Conservation (phyloP, 2,888 invertebrate species). For the Diloba caeruleocephala region DNA sequence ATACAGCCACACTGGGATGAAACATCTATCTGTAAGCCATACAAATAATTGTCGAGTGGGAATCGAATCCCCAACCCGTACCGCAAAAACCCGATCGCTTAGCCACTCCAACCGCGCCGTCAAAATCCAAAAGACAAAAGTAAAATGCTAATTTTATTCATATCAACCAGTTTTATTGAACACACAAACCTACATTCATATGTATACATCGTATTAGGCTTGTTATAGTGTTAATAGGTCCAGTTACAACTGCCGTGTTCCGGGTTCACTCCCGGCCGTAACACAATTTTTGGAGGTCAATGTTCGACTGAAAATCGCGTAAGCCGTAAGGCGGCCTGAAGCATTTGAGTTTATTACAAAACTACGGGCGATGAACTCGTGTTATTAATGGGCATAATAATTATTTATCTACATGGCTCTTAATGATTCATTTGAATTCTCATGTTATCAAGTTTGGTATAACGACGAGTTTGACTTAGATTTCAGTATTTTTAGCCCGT, state of each 20-base stretch:
- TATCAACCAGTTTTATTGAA: slow-evolving; percentile 11
- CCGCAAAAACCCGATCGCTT: too few species aligned
- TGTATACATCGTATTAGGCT: slow-evolving; percentile 39
- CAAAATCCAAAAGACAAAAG: slow-evolving; percentile 1
- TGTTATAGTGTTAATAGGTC: slow-evolving; percentile 45
- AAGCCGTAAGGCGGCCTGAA: slow-evolving; percentile 18
- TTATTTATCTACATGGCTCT: background rate
- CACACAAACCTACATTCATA: slow-evolving; percentile 36
- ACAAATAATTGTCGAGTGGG: too few species aligned
- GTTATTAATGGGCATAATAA: slow-evolving; percentile 13
- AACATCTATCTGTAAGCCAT: too few species aligned
- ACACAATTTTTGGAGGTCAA: slow-evolving; percentile 78
- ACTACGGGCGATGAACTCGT: slow-evolving; percentile 29
- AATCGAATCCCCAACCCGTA: too few species aligned
- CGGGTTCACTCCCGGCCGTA: slow-evolving; percentile 78
- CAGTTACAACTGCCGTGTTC: slow-evolving; percentile 59
- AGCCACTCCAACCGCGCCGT: too few species aligned
- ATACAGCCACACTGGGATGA: too few species aligned
- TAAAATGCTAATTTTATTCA: slow-evolving; percentile 12
- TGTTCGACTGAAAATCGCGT: slow-evolving; percentile 69
- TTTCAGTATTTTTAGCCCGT: too few species aligned
- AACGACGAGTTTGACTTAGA: background rate
- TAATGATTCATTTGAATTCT: slow-evolving; percentile 8
- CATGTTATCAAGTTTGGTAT: background rate
- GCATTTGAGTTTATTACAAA: slow-evolving; percentile 51